Percentiles rank a stretch among this genome's conserved stretches.
phyloP scores from a whole-genome alignment of 1,140 invertebrate species.

The Aphidius ervi region DNA sequence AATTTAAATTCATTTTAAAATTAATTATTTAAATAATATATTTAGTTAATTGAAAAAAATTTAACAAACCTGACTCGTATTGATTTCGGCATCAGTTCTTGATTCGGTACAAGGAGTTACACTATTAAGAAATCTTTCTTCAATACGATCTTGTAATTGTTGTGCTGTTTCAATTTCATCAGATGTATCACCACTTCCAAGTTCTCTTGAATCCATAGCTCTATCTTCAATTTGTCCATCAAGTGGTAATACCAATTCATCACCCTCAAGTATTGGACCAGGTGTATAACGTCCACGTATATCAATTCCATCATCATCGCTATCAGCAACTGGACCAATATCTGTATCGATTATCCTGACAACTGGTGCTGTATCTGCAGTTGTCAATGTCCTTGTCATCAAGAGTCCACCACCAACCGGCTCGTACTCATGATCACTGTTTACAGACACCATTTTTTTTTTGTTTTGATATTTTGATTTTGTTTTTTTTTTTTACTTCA shows the following conservation, averaged over 20 bases:
- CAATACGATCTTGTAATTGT: slow-evolving; percentile 55
- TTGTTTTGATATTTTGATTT: too few species aligned
- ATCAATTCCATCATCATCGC: slow-evolving; percentile 52
- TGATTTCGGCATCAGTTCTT: slow-evolving; percentile 62
- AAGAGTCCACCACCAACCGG: slow-evolving; percentile 57
- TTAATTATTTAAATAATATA: too few species aligned
- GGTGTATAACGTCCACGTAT: slow-evolving; percentile 37
- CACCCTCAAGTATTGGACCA: slow-evolving; percentile 43
- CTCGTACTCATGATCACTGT: slow-evolving; percentile 80
- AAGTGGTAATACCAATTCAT: slow-evolving; percentile 45
- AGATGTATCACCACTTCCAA: slow-evolving; percentile 40
- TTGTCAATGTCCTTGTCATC: slow-evolving; percentile 45
- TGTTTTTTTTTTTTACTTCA: background rate
- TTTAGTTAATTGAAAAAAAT: background rate
- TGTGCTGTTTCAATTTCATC: slow-evolving; percentile 44
- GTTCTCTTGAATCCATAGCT: slow-evolving; percentile 47
- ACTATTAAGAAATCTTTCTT: slow-evolving; percentile 53
- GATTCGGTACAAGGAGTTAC: slow-evolving; percentile 56
- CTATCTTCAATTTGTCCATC: slow-evolving; percentile 49
- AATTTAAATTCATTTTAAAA: background rate
- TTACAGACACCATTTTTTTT: slow-evolving; percentile 22
- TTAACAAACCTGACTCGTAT: slow-evolving; percentile 57
- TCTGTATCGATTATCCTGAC: slow-evolving; percentile 50
- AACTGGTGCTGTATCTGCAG: slow-evolving; percentile 39
- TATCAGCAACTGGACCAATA: slow-evolving; percentile 48